Percentiles rank a stretch among this genome's conserved stretches.
These are phyloP conservation scores for Columba janthina DNA, from an alignment of 2,113 vertebrate genomes.

Conservation along the genomic window DNA sequence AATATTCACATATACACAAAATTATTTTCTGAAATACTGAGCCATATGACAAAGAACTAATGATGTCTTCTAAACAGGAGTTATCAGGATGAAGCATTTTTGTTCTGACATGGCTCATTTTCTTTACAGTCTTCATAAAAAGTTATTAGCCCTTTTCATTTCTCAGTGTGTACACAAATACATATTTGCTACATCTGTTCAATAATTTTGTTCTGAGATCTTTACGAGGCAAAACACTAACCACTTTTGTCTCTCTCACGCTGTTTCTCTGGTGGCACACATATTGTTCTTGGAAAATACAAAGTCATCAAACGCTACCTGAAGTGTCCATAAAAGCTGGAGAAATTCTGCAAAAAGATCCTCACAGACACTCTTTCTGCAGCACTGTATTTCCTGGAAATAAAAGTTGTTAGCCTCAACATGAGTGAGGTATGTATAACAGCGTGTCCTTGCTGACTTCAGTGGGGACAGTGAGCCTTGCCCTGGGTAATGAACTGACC, in stretches of 20 bases:
- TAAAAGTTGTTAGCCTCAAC: neutral
- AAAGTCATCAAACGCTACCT: neutral
- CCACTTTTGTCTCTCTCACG: neutral
- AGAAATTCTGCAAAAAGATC: neutral
- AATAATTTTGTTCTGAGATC: neutral
- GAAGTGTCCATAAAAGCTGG: neutral
- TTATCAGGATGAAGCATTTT: neutral
- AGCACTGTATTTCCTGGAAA: neutral
- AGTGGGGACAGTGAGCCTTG: neutral
- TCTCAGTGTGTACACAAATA: neutral
- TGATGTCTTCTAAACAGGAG: neutral
- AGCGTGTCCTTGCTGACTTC: rapidly evolving
- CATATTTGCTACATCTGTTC: neutral
- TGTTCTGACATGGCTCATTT: neutral
- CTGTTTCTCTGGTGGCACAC: neutral
- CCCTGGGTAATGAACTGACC: neutral
- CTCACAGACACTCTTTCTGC: neutral
- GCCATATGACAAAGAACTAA: neutral
- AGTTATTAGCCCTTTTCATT: neutral
- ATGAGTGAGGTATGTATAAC: neutral
- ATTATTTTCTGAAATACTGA: neutral
- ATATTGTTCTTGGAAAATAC: neutral
- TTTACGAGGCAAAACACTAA: neutral
- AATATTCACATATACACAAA: neutral
- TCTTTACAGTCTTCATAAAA: neutral